Evolutionary conservation across 2,113 vertebrate species (phyloP), one percentile per base, ranked within the genome.

Genomic region (Bubo blakistoni): DNA sequence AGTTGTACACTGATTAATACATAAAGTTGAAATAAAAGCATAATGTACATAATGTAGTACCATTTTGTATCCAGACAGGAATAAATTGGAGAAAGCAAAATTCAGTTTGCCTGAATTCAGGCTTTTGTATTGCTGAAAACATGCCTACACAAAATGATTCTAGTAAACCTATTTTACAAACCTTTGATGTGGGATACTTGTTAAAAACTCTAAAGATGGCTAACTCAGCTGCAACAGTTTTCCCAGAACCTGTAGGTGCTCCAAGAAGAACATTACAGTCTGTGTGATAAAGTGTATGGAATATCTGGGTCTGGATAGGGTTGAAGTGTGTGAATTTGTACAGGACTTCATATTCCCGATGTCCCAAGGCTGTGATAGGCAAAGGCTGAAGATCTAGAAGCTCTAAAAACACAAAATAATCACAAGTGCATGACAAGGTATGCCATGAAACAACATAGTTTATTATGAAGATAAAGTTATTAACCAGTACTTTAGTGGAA

Each of bases 241-340:
- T 99, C 57, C 99, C 99, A 27, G 99, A 99, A 88, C 99, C 99
- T 25, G 99, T 99, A 21, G 99, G 99, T 2, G 99, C 99, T 94
- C 99, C 99, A 93, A 99, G 99, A 58, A 99, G 98, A 93, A 99
- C 99, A 78, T 99, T 99, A 63, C 98, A 99, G 96, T 99, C 99
- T 14, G 98, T 99, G 97, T 99, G 99, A 94, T 99, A 99, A 5
- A 99, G 97, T 0, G 99, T 99, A 96, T 99, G 99, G 97, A 99
- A 99, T 98, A 99, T 99, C 94, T 99, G 99, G 6, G 99, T 99
- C 98, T 99, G 99, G 91, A 99, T 99, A 85, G 99, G 99, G 97
- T 99, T 99, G 97, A 99, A 99, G 97, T 99, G 99, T 15, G 99
- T 99, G 97, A 99, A 99, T 97, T 98, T 99, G 97, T 99, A 99